Evolutionary conservation across 2,797 vertebrate genomes (phyloP), one percentile per base, ranked within the genome.

Genomic region (Hippoglossus hippoglossus): DNA sequence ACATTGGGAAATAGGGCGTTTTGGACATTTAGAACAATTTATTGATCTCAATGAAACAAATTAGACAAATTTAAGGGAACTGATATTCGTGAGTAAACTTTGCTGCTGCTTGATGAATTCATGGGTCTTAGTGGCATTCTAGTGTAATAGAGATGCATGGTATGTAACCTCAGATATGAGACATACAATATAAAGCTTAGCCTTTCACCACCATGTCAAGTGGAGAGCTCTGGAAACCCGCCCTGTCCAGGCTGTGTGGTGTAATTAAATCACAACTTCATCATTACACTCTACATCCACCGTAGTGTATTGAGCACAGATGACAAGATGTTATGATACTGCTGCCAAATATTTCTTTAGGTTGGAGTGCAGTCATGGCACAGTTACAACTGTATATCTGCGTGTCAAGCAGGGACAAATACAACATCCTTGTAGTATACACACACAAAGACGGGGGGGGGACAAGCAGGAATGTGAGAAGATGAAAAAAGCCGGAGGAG

Each of bases 251-350:
- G 5, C 59, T 39, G 51, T n/a, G 0, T 55, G 28, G 11, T 26
- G 36, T 41, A 47, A 67, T 80, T 67, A 79, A 72, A 75, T 80
- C 60, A 71, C 46, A 11, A 63, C 28, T 66, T 68, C 50, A 62
- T 65, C 41, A 47, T 56, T 57, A 21, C 13, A 51, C 39, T 44
- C 21, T 63, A 73, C 80, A 77, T 70, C 63, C 47, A 56, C 61
- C 28, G 3, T 31, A 75, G 63, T 41, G 65, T 46, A 63, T 50
- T 41, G 18, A 70, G 57, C 64, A 39, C 25, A n/a, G 1, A 46
- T 1, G 63, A 59, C 44, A 52, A n/a, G 55, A 44, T 78, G 67
- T 78, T 84, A 77, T 70, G 18, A 75, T 64, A 66, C 26, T 12
- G 31, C 64, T 59, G 77, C 21, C 52, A 72, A 44, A 41, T 66